Conservation (phyloP, 2,113 vertebrate genomes). For the Cephalopholis sonnerati region DNA sequence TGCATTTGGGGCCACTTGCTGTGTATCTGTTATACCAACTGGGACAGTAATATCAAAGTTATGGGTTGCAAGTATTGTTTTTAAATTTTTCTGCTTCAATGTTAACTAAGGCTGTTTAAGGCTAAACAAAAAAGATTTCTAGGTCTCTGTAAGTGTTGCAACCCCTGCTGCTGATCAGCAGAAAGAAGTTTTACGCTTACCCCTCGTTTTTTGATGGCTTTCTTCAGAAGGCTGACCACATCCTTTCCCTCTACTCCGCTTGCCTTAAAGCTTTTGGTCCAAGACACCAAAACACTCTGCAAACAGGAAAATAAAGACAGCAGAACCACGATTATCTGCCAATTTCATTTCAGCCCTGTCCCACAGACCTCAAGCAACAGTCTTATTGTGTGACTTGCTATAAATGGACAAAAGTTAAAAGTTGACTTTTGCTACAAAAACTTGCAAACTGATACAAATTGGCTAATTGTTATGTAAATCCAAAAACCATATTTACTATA, state of each 20-base stretch:
- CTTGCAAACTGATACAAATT: neutral
- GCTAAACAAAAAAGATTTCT: neutral
- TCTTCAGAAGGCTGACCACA: constrained; percentile 90
- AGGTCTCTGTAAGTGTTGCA: neutral
- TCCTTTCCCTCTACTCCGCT: constrained; percentile 95
- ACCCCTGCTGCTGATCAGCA: too few relatives aligned
- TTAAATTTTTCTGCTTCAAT: neutral
- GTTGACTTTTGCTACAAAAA: too few relatives aligned
- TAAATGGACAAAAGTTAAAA: too few relatives aligned
- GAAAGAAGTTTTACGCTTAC: constrained; percentile 80
- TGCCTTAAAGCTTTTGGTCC: constrained; percentile 95
- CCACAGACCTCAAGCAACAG: too few relatives aligned
- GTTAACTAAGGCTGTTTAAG: too few relatives aligned
- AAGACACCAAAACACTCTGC: constrained; percentile 91
- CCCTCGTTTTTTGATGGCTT: constrained; percentile 92
- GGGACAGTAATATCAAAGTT: too few relatives aligned
- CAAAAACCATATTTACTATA: too few relatives aligned
- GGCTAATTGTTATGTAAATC: too few relatives aligned
- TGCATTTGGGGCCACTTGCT: too few relatives aligned
- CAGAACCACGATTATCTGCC: neutral
- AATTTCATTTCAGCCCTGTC: neutral
- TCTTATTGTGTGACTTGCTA: too few relatives aligned
- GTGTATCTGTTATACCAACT: too few relatives aligned
- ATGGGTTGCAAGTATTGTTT: neutral
- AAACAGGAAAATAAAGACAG: constrained; percentile 19